These are phyloP conservation scores for Novumbra hubbsi DNA, from an alignment of 2,797 vertebrate species.

Conservation along the genomic window DNA sequence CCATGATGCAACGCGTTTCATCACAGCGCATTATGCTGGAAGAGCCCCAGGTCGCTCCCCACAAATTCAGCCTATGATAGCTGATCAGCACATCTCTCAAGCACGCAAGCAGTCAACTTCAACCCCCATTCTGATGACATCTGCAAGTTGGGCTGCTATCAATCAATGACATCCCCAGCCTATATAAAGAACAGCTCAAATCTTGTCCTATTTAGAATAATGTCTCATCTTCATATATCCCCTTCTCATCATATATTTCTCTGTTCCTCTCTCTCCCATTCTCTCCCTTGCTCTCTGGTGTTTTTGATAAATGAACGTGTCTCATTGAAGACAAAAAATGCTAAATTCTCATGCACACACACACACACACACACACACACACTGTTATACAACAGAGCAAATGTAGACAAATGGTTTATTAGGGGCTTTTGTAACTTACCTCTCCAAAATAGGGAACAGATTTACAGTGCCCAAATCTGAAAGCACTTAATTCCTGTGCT, in stretches of 20 bases:
- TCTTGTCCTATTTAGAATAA: conserved; percentile 62
- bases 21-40: conserved; percentile 38
- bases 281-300: conserved; percentile 3
- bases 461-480: neutral
- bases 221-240: conserved; percentile 40
- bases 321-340: conserved; percentile 2
- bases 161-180: conserved; percentile 53
- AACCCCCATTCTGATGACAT: conserved; percentile 48
- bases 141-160: conserved; percentile 59
- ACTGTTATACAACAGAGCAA: conserved; percentile 21
- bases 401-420: neutral
- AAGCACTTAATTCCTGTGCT: neutral
- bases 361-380: conserved; percentile 1
- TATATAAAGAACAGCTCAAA: conserved; percentile 60
- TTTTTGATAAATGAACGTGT: conserved; percentile 2
- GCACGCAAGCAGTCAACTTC: conserved; percentile 20
- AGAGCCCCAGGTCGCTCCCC: conserved; percentile 39
- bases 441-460: neutral
- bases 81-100: conserved; percentile 38
- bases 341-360: conserved; percentile 8
- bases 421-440: neutral
- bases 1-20: conserved; percentile 25
- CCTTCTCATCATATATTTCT: neutral
- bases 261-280: neutral
- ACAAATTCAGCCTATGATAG: conserved; percentile 32